Evolutionary conservation across 2,113 vertebrate genomes (phyloP).

Genomic region (Ctenomys sociabilis): DNA sequence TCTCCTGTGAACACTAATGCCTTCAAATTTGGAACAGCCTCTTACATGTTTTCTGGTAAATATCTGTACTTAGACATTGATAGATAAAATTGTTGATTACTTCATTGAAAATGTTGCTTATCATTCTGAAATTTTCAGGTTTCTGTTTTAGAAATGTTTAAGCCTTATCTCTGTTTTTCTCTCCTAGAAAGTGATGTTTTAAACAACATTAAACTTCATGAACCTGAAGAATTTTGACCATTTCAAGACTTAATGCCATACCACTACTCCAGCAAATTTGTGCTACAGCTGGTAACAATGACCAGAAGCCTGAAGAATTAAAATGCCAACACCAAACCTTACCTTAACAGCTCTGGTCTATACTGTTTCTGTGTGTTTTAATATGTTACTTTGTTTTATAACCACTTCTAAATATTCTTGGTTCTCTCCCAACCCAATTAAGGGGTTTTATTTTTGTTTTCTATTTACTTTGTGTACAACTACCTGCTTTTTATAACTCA

Average conservation of each 20-base stretch:
- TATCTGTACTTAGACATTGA: background rate
- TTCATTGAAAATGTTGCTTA: conserved; percentile 38
- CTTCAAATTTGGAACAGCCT: background rate
- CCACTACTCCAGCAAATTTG: conserved; percentile 77
- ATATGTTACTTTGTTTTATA: conserved; percentile 87
- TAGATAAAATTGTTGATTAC: background rate
- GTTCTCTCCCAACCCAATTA: conserved; percentile 82
- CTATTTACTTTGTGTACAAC: conserved; percentile 86
- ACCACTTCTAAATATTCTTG: conserved; percentile 94
- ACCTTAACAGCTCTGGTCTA: conserved; percentile 85
- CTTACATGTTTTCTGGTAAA: background rate
- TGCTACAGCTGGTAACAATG: conserved; percentile 74
- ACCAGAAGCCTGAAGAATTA: conserved; percentile 82
- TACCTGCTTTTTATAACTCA: conserved; percentile 85
- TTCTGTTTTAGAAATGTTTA: conserved; percentile 57
- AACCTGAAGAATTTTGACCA: conserved; percentile 83
- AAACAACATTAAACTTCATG: conserved; percentile 67
- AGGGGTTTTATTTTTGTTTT: conserved; percentile 79
- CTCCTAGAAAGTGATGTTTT: conserved; percentile 78
- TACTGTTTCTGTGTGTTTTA: conserved; percentile 80
- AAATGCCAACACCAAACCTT: conserved; percentile 87
- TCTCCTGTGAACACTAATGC: background rate
- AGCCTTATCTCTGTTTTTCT: conserved; percentile 56
- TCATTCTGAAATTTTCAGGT: background rate
- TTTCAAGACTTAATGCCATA: conserved; percentile 80